Evolutionary conservation across 2,888 invertebrate genomes (phyloP).

Genomic region (Drosophila histrio): DNA sequence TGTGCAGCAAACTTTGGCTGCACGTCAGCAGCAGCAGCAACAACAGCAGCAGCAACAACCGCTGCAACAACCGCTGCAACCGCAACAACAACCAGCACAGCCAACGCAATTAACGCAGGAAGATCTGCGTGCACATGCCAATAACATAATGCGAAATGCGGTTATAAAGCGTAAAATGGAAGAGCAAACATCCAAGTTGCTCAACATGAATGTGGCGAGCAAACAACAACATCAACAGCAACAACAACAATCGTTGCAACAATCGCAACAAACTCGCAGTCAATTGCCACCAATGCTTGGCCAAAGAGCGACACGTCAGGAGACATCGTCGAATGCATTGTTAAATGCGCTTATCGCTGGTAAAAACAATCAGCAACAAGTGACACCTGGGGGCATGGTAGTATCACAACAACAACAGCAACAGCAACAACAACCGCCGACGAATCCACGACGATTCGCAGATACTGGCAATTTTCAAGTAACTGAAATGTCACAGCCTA

Average conservation of each 20-base stretch:
- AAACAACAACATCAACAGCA: conserved; percentile 31
- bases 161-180: conserved; percentile 82
- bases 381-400: conserved; percentile 15
- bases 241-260: conserved; percentile 17
- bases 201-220: conserved; percentile 64
- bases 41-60: conserved; percentile 55
- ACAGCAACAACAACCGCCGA: conserved; percentile 39
- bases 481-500: conserved; percentile 37
- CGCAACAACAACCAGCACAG: conserved; percentile 33
- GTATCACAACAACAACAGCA: conserved; percentile 38
- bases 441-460: conserved; percentile 49
- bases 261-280: conserved; percentile 45
- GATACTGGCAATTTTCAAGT: conserved; percentile 51
- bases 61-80: conserved; percentile 41
- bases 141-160: conserved; percentile 83
- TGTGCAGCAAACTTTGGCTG: conserved; percentile 79
- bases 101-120: conserved; percentile 73
- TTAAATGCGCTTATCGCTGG: conserved; percentile 64
- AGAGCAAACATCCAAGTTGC: conserved; percentile 79
- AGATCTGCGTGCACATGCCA: conserved; percentile 82
- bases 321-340: conserved; percentile 56
- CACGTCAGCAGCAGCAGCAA: conserved; percentile 73
- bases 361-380: conserved; percentile 29
- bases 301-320: conserved; percentile 36
- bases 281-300: conserved; percentile 29